Evolutionary conservation across 2,113 vertebrate species (phyloP).

Genomic region (Columba livia): DNA sequence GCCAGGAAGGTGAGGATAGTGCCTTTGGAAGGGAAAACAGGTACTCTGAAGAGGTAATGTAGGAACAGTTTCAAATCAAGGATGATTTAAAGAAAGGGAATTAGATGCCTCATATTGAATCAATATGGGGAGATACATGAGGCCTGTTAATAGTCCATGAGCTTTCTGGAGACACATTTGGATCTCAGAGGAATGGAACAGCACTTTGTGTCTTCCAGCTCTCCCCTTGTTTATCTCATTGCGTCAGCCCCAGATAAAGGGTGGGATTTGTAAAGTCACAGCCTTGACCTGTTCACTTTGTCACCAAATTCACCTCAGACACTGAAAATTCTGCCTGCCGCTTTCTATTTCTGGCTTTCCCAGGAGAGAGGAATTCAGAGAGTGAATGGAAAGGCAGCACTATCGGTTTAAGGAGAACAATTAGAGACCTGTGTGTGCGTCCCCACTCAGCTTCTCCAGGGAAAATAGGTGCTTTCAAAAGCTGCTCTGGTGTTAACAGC

Average conservation of each 20-base stretch:
- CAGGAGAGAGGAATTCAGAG: neutral
- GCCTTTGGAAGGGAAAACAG: neutral
- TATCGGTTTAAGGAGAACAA: conserved; percentile 17
- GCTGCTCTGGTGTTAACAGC: conserved; percentile 42
- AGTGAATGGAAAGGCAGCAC: neutral
- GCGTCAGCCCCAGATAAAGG: neutral
- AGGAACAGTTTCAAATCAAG: neutral
- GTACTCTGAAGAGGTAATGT: neutral
- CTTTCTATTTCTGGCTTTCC: conserved; percentile 5
- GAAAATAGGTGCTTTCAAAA: conserved; percentile 25
- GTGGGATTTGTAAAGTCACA: conserved; percentile 17
- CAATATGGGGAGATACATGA: neutral
- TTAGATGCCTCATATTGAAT: neutral
- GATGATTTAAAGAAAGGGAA: neutral
- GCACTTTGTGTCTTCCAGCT: neutral
- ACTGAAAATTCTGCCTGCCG: neutral
- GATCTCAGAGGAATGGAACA: neutral
- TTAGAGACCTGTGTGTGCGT: neutral
- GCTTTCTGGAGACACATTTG: neutral
- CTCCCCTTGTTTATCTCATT: neutral
- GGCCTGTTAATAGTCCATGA: neutral
- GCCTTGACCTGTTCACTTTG: conserved; percentile 27
- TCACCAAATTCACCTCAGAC: neutral
- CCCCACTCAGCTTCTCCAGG: neutral
- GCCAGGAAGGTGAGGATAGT: neutral